Conservation (phyloP, 2,888 invertebrate species). For the Hylaea fasciaria region DNA sequence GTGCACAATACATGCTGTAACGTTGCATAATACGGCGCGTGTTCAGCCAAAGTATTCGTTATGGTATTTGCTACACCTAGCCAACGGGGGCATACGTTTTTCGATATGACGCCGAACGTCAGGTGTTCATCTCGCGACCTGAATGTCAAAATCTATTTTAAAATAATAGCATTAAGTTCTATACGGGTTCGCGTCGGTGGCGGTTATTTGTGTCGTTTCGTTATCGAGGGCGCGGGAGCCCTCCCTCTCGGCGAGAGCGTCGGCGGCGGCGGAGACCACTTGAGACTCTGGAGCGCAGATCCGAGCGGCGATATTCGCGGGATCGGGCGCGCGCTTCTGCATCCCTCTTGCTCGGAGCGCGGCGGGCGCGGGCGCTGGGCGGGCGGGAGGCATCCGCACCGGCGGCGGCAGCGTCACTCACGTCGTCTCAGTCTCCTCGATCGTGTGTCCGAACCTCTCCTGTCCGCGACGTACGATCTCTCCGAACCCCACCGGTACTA, state of each 20-base stretch:
- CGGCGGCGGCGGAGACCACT: conserved; percentile 72
- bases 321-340: conserved; percentile 68
- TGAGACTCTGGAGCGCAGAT: conserved; percentile 77
- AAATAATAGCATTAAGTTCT: conserved; percentile 52
- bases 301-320: conserved; percentile 79
- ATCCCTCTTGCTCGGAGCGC: conserved; percentile 78
- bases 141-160: conserved; percentile 62
- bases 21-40: conserved; percentile 82
- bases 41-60: conserved; percentile 84
- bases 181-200: conserved; percentile 47
- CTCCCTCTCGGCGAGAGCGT: conserved; percentile 77
- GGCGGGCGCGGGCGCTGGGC: conserved; percentile 63
- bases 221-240: conserved; percentile 60
- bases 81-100: conserved; percentile 82
- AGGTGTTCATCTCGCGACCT: conserved; percentile 78
- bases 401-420: conserved; percentile 74
- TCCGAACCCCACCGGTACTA: conserved; percentile 77
- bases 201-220: conserved; percentile 60
- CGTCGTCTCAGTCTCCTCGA: conserved; percentile 79
- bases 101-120: conserved; percentile 83
- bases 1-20: conserved; percentile 77
- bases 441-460: conserved; percentile 82
- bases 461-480: conserved; percentile 79
- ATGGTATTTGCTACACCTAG: conserved; percentile 84
- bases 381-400: conserved; percentile 72